Conservation (phyloP, 1,140 invertebrate species). For the Camponotus pennsylvanicus region DNA sequence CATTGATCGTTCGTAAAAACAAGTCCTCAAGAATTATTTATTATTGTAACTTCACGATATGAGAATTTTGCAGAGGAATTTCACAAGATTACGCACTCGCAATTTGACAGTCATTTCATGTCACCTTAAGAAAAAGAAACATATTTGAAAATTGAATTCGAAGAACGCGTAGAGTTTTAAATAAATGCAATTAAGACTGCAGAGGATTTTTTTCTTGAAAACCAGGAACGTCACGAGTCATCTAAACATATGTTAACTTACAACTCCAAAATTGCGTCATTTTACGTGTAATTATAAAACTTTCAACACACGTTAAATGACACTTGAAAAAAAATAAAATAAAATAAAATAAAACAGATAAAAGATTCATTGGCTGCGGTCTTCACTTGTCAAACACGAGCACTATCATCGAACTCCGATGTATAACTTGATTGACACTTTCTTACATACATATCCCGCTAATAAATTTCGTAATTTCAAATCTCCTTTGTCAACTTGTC, state of each 20-base stretch:
- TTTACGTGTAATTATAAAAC: not conserved
- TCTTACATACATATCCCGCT: not conserved
- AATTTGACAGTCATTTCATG: not conserved
- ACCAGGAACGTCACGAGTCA: not conserved
- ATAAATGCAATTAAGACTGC: not conserved
- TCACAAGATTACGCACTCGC: not conserved
- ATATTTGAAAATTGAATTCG: not conserved
- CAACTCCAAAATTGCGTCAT: not conserved
- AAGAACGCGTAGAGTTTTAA: not conserved
- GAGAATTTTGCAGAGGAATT: not conserved
- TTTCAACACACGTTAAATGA: not conserved
- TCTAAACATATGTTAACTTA: constrained; percentile 25
- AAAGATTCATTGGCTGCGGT: not conserved
- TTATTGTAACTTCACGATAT: not conserved
- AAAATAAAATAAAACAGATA: not conserved
- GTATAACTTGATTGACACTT: not conserved
- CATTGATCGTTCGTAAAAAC: not conserved
- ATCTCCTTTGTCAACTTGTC: not conserved
- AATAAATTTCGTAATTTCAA: not conserved
- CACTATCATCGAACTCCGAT: not conserved
- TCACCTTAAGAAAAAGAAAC: not conserved
- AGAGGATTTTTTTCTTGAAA: not conserved
- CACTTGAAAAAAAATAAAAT: not conserved
- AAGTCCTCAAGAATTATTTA: not conserved
- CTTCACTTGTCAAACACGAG: not conserved